These are phyloP conservation scores for Coracopsis vasa DNA, from an alignment of 2,113 vertebrate genomes.

Conservation along the genomic window DNA sequence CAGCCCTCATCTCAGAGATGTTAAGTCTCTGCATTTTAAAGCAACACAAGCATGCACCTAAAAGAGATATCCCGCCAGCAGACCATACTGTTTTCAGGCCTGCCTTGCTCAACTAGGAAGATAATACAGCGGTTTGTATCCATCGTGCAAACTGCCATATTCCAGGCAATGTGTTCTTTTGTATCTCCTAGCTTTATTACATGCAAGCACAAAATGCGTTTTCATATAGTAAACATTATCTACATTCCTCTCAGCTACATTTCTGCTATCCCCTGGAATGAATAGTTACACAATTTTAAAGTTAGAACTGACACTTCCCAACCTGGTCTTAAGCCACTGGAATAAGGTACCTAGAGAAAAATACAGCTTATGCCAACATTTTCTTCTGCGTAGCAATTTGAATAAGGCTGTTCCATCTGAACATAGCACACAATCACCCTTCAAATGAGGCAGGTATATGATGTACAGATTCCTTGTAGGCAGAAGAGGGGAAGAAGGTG, in stretches of 20 bases:
- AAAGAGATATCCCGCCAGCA: background rate
- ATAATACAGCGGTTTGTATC: background rate
- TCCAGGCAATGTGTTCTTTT: background rate
- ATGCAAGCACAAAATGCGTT: background rate
- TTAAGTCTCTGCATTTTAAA: background rate
- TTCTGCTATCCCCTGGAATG: background rate
- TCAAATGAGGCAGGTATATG: background rate
- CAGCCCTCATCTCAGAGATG: background rate
- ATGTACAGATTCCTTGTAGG: conserved; percentile 36
- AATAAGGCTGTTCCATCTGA: background rate
- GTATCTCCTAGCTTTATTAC: background rate
- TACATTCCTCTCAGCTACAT: background rate
- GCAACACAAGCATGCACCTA: background rate
- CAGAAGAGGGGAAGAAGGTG: background rate
- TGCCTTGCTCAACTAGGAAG: background rate
- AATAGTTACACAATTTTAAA: background rate
- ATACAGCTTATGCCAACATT: background rate
- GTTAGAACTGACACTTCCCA: background rate
- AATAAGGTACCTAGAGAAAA: background rate
- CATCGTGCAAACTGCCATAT: background rate
- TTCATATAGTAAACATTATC: background rate
- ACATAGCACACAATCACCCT: background rate
- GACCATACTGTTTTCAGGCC: background rate
- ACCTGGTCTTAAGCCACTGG: background rate
- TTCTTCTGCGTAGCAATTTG: background rate